phyloP scores from a whole-genome alignment of 2,888 invertebrate species.

The Drosophila paranaensis region DNA sequence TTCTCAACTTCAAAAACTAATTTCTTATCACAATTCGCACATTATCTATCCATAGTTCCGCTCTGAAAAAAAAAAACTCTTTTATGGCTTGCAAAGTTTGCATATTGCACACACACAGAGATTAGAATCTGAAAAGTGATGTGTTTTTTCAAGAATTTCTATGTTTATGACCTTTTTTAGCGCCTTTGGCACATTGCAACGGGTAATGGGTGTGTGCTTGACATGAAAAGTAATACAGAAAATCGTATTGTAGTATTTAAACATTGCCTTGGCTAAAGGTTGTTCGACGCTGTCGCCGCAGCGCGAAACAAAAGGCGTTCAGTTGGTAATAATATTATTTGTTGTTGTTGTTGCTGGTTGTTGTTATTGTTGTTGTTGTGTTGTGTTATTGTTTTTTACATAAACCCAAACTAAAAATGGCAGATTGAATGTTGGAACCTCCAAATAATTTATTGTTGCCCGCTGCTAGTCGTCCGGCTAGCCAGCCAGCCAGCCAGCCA shows the following conservation, averaged over 20 bases:
- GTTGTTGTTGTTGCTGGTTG: constrained; percentile 18
- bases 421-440: constrained; percentile 71
- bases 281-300: constrained; percentile 50
- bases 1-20: too few relatives aligned
- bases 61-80: neutral
- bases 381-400: constrained; percentile 46
- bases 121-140: neutral
- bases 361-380: constrained; percentile 10
- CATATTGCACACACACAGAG: neutral
- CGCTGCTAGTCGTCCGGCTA: constrained; percentile 30
- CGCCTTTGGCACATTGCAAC: constrained; percentile 17
- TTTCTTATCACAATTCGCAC: neutral
- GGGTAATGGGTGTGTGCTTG: constrained; percentile 25
- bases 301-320: constrained; percentile 50
- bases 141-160: constrained; percentile 16
- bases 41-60: neutral
- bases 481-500: constrained; percentile 3
- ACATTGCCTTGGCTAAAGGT: constrained; percentile 65
- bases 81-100: constrained; percentile 1
- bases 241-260: constrained; percentile 57
- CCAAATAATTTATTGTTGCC: constrained; percentile 74
- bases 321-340: constrained; percentile 34
- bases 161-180: constrained; percentile 4
- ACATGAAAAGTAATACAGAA: constrained; percentile 63
- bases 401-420: constrained; percentile 56